Percentiles rank a stretch among this genome's conserved stretches.
Conservation (phyloP, 2,888 invertebrate species). For the Philonicus albiceps region DNA sequence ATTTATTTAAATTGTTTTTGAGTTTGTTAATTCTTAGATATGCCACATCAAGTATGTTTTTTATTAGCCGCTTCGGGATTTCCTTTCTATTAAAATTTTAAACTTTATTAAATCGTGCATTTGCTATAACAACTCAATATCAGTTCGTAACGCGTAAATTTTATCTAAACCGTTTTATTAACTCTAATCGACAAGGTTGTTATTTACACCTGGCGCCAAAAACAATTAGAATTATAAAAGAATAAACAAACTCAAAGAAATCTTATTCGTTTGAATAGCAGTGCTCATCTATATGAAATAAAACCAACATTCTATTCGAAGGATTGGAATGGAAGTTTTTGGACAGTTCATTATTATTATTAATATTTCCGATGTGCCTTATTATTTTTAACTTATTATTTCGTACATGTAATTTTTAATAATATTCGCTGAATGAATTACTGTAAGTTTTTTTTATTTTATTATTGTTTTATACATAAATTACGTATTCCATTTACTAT, state of each 20-base stretch:
- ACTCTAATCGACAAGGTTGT: not conserved
- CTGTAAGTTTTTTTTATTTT: not conserved
- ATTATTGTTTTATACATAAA: not conserved
- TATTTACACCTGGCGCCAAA: not conserved
- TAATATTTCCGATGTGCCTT: slow-evolving; percentile 39
- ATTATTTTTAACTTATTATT: slow-evolving; percentile 39
- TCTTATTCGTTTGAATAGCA: not conserved
- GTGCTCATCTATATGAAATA: not conserved
- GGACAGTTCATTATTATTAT: not conserved
- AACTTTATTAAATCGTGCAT: not conserved
- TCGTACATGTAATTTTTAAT: slow-evolving; percentile 8
- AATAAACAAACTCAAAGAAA: not conserved
- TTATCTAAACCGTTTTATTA: not conserved
- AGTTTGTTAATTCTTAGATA: not conserved
- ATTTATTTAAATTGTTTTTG: not conserved
- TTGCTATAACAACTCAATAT: not conserved
- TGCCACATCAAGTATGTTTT: not conserved
- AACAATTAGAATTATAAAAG: not conserved
- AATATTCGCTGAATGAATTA: slow-evolving; percentile 16
- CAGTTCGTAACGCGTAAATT: not conserved
- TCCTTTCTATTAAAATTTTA: not conserved
- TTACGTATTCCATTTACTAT: slow-evolving; percentile 23
- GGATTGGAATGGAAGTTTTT: not conserved
- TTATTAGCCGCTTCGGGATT: not conserved
- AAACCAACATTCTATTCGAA: not conserved